Evolutionary conservation across 1,140 invertebrate genomes (phyloP).

Genomic region (Lepeophtheirus salmonis): DNA sequence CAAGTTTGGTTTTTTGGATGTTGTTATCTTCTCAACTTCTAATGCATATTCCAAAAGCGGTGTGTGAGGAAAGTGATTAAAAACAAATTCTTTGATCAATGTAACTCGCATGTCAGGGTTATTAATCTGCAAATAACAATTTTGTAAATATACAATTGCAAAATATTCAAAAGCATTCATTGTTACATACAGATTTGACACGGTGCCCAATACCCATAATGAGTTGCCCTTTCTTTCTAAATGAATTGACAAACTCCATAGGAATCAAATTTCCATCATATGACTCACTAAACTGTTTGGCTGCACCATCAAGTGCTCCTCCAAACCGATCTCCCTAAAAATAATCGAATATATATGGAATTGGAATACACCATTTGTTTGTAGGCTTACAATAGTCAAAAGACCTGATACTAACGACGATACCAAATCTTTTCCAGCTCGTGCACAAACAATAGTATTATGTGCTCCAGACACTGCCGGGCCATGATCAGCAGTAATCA

Average conservation of each 20-base stretch:
- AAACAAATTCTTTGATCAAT: conserved; percentile 86
- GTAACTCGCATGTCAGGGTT: conserved; percentile 95
- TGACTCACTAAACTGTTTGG: conserved; percentile 84
- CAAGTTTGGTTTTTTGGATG: conserved; percentile 95
- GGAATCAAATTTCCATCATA: conserved; percentile 82
- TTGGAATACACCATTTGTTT: conserved; percentile 11
- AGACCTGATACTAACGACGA: conserved; percentile 88
- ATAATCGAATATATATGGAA: conserved; percentile 9
- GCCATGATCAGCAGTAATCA: conserved; percentile 97
- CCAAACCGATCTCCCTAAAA: conserved; percentile 88
- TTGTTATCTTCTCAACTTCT: conserved; percentile 97
- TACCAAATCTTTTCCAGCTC: conserved; percentile 96
- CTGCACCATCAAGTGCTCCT: conserved; percentile 88
- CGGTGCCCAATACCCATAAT: conserved; percentile 99
- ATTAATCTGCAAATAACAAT: conserved; percentile 51
- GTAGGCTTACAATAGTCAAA: conserved; percentile 76
- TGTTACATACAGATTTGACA: conserved; percentile 73
- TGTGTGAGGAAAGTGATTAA: conserved; percentile 75
- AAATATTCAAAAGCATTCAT: conserved; percentile 5
- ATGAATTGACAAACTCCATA: conserved; percentile 96
- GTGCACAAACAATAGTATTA: conserved; percentile 95
- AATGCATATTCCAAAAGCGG: conserved; percentile 85
- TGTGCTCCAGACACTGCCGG: conserved; percentile 97
- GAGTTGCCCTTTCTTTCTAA: conserved; percentile 85
- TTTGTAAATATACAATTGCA: conserved; percentile 18